Conservation (phyloP, 2,888 invertebrate genomes). For the Sarcophaga variegata region DNA sequence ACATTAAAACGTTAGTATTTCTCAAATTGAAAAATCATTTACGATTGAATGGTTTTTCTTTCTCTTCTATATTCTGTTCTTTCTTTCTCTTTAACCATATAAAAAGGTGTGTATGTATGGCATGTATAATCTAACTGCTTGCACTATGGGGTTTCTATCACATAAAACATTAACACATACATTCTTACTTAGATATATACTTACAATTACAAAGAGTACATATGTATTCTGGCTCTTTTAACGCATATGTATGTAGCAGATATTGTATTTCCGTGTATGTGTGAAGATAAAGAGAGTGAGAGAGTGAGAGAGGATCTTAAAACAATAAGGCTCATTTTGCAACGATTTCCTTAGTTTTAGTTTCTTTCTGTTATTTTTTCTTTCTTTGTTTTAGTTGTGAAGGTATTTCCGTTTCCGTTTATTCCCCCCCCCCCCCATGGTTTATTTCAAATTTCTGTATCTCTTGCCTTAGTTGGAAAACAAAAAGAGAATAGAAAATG, state of each 20-base stretch:
- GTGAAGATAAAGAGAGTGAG: not conserved
- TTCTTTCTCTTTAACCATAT: constrained; percentile 2
- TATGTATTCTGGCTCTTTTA: too few species aligned
- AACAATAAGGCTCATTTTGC: constrained; percentile 68
- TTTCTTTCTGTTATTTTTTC: not conserved
- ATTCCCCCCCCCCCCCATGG: not conserved
- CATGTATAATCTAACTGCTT: not conserved
- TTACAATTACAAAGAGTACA: too few species aligned
- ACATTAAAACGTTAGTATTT: constrained; percentile 47
- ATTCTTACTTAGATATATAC: too few species aligned
- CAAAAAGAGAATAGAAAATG: constrained; percentile 1
- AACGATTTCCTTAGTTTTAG: constrained; percentile 59
- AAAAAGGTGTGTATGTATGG: not conserved
- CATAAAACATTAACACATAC: not conserved
- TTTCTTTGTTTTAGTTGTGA: constrained; percentile 45
- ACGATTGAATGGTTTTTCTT: constrained; percentile 42
- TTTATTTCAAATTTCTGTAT: constrained; percentile 42
- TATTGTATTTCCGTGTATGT: not conserved
- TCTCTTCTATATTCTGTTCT: not conserved
- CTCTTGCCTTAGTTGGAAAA: not conserved
- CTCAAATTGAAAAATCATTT: constrained; percentile 56
- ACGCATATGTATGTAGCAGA: too few species aligned
- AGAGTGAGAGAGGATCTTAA: constrained; percentile 7
- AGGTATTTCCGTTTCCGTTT: constrained; percentile 64
- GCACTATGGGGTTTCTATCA: not conserved